These are phyloP conservation scores for Phorcus lineatus DNA, from an alignment of 2,888 invertebrate species.

Conservation along the genomic window DNA sequence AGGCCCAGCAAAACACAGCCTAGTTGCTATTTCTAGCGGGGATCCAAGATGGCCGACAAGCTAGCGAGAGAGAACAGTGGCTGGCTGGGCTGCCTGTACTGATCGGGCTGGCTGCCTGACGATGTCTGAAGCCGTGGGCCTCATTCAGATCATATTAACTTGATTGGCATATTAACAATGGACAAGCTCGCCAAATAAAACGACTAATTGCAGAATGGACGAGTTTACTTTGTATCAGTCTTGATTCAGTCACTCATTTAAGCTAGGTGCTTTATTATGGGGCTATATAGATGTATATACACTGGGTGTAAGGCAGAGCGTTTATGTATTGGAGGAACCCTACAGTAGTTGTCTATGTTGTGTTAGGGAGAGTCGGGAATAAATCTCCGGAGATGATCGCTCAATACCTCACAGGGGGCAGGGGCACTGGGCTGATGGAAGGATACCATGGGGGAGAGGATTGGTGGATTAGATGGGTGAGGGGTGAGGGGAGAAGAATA, in stretches of 20 bases:
- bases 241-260: conserved; percentile 1
- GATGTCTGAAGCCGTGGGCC: neutral
- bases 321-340: neutral
- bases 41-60: neutral
- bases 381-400: too few relatives aligned
- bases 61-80: neutral
- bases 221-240: conserved; percentile 10
- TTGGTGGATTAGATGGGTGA: too few relatives aligned
- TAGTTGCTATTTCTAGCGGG: conserved; percentile 13
- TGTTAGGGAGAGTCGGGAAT: too few relatives aligned
- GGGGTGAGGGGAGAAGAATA: too few relatives aligned
- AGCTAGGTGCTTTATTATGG: neutral
- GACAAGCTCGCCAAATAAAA: conserved; percentile 8
- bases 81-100: neutral
- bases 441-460: too few relatives aligned
- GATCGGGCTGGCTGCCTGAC: neutral
- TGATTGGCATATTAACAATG: conserved; percentile 15
- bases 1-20: conserved; percentile 1
- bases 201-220: neutral
- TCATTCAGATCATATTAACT: conserved; percentile 13
- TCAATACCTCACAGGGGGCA: too few relatives aligned
- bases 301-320: neutral
- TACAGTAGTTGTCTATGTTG: neutral
- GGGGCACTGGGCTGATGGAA: too few relatives aligned
- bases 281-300: neutral